A percentile compares a stretch with the other conserved stretches of the same genome.
Conservation (phyloP, 1,140 invertebrate species). For the Caenorhabditis remanei region DNA sequence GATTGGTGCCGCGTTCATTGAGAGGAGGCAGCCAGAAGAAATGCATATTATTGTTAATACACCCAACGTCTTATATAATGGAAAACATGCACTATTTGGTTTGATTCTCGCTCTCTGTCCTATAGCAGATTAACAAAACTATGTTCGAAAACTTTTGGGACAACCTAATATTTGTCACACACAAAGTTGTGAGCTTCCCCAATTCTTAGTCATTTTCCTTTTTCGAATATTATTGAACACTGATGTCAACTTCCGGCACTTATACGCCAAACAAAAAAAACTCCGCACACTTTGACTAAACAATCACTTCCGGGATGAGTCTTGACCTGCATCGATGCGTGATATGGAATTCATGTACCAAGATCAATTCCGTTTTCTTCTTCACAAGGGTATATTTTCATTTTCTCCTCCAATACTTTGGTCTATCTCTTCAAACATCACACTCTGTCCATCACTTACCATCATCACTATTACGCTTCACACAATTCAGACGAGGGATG, state of each 20-base stretch:
- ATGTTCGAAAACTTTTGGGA: too few species aligned
- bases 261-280: too few species aligned
- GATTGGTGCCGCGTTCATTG: too few species aligned
- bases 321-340: background rate
- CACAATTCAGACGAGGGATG: slow-evolving; percentile 16
- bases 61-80: too few species aligned
- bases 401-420: background rate
- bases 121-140: too few species aligned
- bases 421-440: slow-evolving; percentile 18
- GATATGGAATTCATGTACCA: background rate
- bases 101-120: too few species aligned
- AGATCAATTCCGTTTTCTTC: background rate
- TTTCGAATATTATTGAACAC: background rate
- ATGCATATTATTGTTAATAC: too few species aligned
- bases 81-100: too few species aligned
- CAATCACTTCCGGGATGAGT: background rate
- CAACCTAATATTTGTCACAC: background rate
- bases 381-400: background rate
- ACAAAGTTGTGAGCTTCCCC: background rate
- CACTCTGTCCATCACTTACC: background rate
- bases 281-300: background rate
- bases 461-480: background rate
- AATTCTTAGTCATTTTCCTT: too few species aligned
- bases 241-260: too few species aligned
- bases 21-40: too few species aligned